These are phyloP conservation scores for Aythya baeri DNA, from an alignment of 2,113 vertebrate species.

Conservation along the genomic window DNA sequence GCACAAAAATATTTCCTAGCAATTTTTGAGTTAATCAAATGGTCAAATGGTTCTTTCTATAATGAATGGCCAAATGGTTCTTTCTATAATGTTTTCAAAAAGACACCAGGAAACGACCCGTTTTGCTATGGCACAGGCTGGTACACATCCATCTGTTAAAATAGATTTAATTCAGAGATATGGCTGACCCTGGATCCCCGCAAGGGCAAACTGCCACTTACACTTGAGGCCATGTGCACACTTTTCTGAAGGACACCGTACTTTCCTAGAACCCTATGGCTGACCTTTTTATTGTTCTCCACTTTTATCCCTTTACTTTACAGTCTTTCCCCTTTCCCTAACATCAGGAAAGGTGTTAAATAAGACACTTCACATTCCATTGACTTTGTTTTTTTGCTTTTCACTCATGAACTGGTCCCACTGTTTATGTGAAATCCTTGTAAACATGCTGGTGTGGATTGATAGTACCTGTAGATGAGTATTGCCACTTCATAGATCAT, in stretches of 20 bases:
- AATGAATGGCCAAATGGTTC: neutral
- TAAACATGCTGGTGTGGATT: neutral
- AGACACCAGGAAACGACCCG: neutral
- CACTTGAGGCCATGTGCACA: neutral
- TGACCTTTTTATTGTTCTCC: neutral
- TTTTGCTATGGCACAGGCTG: neutral
- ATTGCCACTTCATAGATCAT: neutral
- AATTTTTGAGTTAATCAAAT: neutral
- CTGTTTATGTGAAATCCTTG: neutral
- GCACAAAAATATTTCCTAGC: neutral
- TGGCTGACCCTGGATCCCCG: neutral
- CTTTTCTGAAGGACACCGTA: constrained; percentile 4
- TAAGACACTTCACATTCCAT: neutral
- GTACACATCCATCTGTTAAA: neutral
- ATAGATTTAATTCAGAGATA: neutral
- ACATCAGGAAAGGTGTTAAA: neutral
- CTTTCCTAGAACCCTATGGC: neutral
- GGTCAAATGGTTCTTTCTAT: neutral
- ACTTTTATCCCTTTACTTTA: neutral
- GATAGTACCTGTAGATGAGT: neutral
- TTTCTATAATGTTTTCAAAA: constrained; percentile 29
- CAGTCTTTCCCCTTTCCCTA: neutral
- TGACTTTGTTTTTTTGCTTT: neutral
- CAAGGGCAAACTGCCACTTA: neutral
- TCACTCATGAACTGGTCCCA: neutral